Evolutionary conservation across 2,888 invertebrate species (phyloP).

Genomic region (Vesta saturnalis): DNA sequence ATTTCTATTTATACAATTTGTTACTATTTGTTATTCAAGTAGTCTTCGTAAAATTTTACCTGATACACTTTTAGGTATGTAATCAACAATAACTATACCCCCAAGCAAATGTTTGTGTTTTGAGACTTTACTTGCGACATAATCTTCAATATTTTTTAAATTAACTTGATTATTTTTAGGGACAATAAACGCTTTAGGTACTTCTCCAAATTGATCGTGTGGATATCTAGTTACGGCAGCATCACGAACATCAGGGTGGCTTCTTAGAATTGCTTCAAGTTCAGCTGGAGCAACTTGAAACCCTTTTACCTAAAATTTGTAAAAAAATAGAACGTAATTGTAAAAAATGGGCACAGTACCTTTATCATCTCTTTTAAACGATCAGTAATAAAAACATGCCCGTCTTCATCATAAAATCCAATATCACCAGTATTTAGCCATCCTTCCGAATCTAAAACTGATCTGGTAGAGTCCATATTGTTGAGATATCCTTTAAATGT

Average conservation of each 20-base stretch:
- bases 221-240: constrained; percentile 83
- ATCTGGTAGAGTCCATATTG: constrained; percentile 76
- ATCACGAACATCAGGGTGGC: constrained; percentile 78
- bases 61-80: constrained; percentile 78
- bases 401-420: constrained; percentile 69
- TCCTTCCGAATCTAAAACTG: constrained; percentile 72
- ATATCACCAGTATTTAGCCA: constrained; percentile 80
- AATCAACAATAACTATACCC: constrained; percentile 72
- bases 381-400: constrained; percentile 75
- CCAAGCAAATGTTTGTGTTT: constrained; percentile 76
- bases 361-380: constrained; percentile 87
- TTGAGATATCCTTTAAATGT: constrained; percentile 84
- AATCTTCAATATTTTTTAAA: constrained; percentile 69
- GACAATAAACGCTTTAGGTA: constrained; percentile 77
- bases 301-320: constrained; percentile 72
- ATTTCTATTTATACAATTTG: no score
- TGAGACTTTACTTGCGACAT: constrained; percentile 73
- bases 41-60: constrained; percentile 77
- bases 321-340: no score
- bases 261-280: constrained; percentile 75
- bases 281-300: constrained; percentile 88
- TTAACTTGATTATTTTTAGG: constrained; percentile 61
- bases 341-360: no score
- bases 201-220: constrained; percentile 73
- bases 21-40: constrained; percentile 1